phyloP scores from a whole-genome alignment of 2,888 invertebrate genomes.

The Trissolcus brochymenae region DNA sequence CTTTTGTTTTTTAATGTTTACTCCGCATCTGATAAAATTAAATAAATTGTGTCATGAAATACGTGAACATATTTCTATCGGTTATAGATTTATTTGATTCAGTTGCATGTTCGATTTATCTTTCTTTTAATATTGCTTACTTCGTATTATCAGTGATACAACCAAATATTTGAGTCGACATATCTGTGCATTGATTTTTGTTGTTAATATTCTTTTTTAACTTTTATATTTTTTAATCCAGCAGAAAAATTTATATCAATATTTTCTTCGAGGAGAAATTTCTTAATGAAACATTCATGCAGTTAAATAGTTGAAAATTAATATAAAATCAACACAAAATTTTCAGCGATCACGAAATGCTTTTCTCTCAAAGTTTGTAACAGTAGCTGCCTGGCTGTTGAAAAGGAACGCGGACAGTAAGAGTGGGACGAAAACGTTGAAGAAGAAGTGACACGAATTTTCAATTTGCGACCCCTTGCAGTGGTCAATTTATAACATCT shows the following conservation, averaged over 20 bases:
- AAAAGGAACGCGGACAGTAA: slow-evolving; percentile 35
- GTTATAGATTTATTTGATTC: too few relatives aligned
- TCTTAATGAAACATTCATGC: slow-evolving; percentile 32
- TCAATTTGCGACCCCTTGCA: slow-evolving; percentile 66
- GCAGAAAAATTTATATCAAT: too few relatives aligned
- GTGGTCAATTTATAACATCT: slow-evolving; percentile 58
- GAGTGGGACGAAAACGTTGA: slow-evolving; percentile 8
- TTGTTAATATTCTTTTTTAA: background rate
- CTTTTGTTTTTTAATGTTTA: too few relatives aligned
- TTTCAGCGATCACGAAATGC: too few relatives aligned
- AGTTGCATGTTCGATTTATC: too few relatives aligned
- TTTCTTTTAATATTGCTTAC: too few relatives aligned
- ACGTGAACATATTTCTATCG: too few relatives aligned
- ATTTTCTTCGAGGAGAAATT: slow-evolving; percentile 21
- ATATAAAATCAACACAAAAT: background rate
- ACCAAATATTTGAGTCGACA: too few relatives aligned
- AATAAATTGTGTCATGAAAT: slow-evolving; percentile 10
- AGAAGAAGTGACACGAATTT: slow-evolving; percentile 64
- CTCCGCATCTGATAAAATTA: too few relatives aligned
- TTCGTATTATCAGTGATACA: too few relatives aligned
- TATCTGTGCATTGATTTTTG: background rate
- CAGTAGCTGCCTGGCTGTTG: slow-evolving; percentile 20
- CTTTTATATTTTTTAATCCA: too few relatives aligned
- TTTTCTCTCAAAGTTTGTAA: slow-evolving; percentile 27
- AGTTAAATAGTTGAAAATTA: slow-evolving; percentile 29